These are phyloP conservation scores for Trachemys scripta DNA, from an alignment of 2,113 vertebrate species.

Conservation along the genomic window DNA sequence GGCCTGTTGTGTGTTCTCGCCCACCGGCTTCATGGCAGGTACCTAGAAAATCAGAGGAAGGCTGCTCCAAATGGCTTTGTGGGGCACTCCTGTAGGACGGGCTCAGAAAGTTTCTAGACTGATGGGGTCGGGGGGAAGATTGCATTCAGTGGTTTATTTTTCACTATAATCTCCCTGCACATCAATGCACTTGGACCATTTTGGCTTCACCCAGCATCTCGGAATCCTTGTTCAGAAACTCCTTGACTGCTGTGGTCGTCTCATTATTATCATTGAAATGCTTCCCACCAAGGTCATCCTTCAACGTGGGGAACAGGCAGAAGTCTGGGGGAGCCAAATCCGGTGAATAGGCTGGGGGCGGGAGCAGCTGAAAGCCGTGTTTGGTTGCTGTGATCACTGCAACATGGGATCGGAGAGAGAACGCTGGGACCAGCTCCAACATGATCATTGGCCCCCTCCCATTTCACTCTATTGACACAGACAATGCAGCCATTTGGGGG, in stretches of 20 bases:
- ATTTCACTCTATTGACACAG: not conserved
- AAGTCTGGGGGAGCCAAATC: no score
- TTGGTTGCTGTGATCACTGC: not conserved
- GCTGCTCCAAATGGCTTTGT: not conserved
- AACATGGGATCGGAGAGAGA: not conserved
- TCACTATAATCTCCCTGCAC: not conserved
- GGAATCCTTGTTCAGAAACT: no score
- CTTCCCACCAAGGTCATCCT: not conserved
- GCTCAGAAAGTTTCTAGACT: not conserved
- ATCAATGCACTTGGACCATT: not conserved
- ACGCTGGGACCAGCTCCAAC: no score
- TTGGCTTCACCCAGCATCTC: no score
- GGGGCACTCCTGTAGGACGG: not conserved
- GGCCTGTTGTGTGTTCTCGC: no score
- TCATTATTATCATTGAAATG: not conserved
- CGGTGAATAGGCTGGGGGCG: no score
- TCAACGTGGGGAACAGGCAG: no score
- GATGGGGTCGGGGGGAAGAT: no score
- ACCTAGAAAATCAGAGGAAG: not conserved
- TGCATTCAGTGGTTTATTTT: not conserved
- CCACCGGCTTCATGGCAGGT: no score
- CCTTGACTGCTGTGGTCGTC: no score
- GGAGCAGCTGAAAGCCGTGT: not conserved
- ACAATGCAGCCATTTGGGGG: no score
- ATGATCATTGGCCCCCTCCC: no score